These are phyloP conservation scores for Typhlomys cinereus DNA, from an alignment of 2,113 vertebrate species.

Conservation along the genomic window DNA sequence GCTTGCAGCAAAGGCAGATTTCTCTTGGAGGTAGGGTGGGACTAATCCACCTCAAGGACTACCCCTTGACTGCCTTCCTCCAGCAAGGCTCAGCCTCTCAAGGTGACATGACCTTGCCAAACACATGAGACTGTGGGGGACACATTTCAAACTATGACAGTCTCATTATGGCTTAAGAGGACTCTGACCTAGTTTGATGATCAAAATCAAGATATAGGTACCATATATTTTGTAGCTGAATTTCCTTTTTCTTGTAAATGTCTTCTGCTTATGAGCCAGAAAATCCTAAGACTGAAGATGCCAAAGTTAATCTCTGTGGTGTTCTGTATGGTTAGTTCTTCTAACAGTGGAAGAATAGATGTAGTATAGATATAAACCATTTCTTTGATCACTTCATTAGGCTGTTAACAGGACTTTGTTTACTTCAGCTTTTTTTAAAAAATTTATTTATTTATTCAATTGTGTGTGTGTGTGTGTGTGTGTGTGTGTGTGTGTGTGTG, in stretches of 20 bases:
- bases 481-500: too few species aligned
- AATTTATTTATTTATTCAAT: too few species aligned
- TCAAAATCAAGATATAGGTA: neutral
- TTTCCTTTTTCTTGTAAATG: neutral
- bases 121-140: too few species aligned
- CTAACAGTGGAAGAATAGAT: neutral
- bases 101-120: too few species aligned
- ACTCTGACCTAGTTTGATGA: neutral
- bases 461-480: too few species aligned
- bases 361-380: neutral
- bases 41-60: too few species aligned
- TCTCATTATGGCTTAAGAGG: neutral
- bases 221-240: neutral
- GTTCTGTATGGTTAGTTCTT: neutral
- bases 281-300: neutral
- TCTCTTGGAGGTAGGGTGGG: too few species aligned
- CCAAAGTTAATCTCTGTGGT: neutral
- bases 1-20: too few species aligned
- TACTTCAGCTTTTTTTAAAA: too few species aligned
- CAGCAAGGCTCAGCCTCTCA: too few species aligned
- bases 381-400: neutral
- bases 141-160: too few species aligned
- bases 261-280: neutral
- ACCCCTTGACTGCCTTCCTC: too few species aligned
- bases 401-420: neutral